A percentile compares a stretch with the other conserved stretches of the same genome.
phyloP scores from a whole-genome alignment of 2,888 invertebrate genomes.

The Anticlea derivata region DNA sequence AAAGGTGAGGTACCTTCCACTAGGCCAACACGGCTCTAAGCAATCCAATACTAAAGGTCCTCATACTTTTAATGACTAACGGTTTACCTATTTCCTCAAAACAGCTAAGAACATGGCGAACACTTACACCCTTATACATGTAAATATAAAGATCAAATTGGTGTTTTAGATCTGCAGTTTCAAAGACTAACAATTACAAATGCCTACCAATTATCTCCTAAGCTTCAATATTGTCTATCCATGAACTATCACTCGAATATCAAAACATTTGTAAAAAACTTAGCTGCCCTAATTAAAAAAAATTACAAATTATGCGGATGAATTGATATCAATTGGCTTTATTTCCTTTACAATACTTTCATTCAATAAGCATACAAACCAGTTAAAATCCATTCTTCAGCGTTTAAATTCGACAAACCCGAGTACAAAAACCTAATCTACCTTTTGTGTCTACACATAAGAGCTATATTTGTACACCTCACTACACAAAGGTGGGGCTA shows the following conservation, averaged over 20 bases:
- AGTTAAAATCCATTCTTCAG: slow-evolving; percentile 18
- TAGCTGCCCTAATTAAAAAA: slow-evolving; percentile 17
- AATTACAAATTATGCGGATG: neutral
- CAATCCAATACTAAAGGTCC: no score
- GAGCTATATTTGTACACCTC: slow-evolving; percentile 56
- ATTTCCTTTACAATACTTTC: slow-evolving; percentile 5
- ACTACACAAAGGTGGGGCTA: slow-evolving; percentile 54
- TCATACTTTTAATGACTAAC: no score
- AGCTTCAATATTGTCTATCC: slow-evolving; percentile 46
- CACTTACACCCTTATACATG: slow-evolving; percentile 2
- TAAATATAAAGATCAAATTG: slow-evolving; percentile 11
- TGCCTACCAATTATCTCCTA: slow-evolving; percentile 14
- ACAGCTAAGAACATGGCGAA: slow-evolving; percentile 1
- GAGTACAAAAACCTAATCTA: slow-evolving; percentile 30
- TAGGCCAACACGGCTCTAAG: no score
- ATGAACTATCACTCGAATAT: slow-evolving; percentile 35
- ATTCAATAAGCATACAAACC: slow-evolving; percentile 13
- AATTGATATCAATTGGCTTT: slow-evolving; percentile 17
- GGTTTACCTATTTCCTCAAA: neutral
- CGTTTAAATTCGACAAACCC: slow-evolving; percentile 28
- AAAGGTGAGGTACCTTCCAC: no score
- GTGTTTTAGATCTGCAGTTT: slow-evolving; percentile 11
- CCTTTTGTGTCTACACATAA: slow-evolving; percentile 31
- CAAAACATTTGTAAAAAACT: slow-evolving; percentile 27
- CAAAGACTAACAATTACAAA: slow-evolving; percentile 12